phyloP scores from a whole-genome alignment of 1,140 invertebrate species.

The Nautilus pompilius region DNA sequence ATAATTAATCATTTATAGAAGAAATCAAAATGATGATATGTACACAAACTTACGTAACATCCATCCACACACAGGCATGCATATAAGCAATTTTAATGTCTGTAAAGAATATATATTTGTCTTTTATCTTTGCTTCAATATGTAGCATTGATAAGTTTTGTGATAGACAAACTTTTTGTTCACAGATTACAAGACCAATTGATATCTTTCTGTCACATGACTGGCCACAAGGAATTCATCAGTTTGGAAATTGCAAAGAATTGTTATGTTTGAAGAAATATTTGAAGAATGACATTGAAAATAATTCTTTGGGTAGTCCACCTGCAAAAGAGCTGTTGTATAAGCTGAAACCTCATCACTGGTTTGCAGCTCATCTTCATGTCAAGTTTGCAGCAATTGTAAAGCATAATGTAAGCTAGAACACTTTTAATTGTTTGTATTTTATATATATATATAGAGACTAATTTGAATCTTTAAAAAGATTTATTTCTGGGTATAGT shows the following conservation, averaged over 20 bases:
- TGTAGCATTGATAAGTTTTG: not conserved
- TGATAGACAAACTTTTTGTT: conserved; percentile 6
- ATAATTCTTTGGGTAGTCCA: conserved; percentile 77
- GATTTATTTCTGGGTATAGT: too few relatives aligned
- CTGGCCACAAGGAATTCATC: conserved; percentile 87
- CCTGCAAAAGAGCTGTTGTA: conserved; percentile 77
- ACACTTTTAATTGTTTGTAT: too few relatives aligned
- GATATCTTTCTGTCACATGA: conserved; percentile 96
- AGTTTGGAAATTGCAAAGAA: conserved; percentile 74
- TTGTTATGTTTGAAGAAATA: conserved; percentile 81
- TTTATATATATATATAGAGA: too few relatives aligned
- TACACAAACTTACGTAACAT: too few relatives aligned
- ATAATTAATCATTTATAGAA: too few relatives aligned
- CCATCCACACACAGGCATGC: too few relatives aligned
- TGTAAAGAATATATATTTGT: too few relatives aligned
- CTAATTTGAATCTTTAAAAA: too few relatives aligned
- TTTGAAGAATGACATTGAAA: conserved; percentile 80
- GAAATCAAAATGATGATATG: too few relatives aligned
- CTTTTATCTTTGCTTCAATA: too few relatives aligned
- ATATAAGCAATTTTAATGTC: too few relatives aligned
- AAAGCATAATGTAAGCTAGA: conserved; percentile 62
- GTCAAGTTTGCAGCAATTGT: conserved; percentile 90
- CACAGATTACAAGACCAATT: conserved; percentile 60
- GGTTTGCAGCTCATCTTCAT: conserved; percentile 98
- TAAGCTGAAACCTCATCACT: conserved; percentile 78